Conservation (phyloP, 2,113 vertebrate species). For the Oophaga pumilio region DNA sequence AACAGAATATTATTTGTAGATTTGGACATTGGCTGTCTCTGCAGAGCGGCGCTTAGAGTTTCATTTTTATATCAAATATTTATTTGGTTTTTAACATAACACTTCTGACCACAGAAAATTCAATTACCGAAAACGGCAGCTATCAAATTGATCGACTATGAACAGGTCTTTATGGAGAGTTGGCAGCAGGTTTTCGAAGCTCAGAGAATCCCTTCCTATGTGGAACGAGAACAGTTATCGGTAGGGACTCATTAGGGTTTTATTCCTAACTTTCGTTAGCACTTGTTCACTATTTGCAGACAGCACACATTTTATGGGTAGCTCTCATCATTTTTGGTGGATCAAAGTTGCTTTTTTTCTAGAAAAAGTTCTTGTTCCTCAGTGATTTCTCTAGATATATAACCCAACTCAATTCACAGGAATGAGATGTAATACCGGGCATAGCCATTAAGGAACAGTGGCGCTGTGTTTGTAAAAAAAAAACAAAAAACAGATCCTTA, state of each 20-base stretch:
- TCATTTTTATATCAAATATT: constrained; percentile 85
- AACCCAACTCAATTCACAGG: neutral
- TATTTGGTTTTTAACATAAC: constrained; percentile 86
- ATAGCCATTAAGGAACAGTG: neutral
- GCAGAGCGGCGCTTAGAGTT: constrained; percentile 81
- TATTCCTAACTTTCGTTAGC: neutral
- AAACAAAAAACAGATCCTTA: no score
- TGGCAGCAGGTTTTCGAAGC: constrained; percentile 77
- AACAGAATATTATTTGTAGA: constrained; percentile 76
- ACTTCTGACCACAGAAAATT: constrained; percentile 81
- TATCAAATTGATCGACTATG: constrained; percentile 86
- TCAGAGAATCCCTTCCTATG: constrained; percentile 73
- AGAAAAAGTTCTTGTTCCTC: neutral
- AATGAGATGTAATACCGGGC: neutral
- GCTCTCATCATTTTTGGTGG: no score
- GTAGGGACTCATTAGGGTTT: neutral
- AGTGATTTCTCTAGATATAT: neutral
- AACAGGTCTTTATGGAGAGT: constrained; percentile 82
- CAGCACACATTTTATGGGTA: neutral
- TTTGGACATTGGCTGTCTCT: constrained; percentile 80
- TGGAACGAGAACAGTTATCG: constrained; percentile 36
- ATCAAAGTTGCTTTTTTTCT: no score
- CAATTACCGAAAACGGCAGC: constrained; percentile 81
- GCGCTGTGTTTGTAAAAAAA: neutral
- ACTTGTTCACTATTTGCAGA: constrained; percentile 8